phyloP scores from a whole-genome alignment of 2,797 vertebrate species.

The Vireo griseus region DNA sequence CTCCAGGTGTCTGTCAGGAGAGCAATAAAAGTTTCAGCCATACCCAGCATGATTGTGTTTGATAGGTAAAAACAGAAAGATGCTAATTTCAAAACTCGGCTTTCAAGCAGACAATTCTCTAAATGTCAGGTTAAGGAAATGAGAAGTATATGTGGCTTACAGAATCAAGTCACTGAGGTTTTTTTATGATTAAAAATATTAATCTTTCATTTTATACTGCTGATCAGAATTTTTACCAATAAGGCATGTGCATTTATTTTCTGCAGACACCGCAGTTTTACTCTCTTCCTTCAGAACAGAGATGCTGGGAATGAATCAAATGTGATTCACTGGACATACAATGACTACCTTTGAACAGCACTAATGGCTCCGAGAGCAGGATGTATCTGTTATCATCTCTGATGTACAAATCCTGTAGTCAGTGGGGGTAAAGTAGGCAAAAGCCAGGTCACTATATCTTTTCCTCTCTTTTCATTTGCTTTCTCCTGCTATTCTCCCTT shows the following conservation, averaged over 20 bases:
- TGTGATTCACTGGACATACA: not conserved
- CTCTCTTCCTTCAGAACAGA: not conserved
- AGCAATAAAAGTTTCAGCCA: constrained; percentile 18
- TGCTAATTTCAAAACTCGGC: constrained; percentile 41
- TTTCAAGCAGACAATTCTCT: constrained; percentile 1
- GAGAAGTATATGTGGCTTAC: not conserved
- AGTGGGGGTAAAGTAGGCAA: not conserved
- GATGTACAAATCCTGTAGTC: not conserved
- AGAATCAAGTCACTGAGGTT: not conserved
- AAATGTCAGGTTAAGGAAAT: not conserved
- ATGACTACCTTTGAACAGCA: not conserved
- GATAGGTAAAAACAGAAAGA: constrained; percentile 37
- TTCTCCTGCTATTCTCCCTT: not conserved
- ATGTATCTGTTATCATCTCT: not conserved
- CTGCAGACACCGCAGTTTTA: not conserved
- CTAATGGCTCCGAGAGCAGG: not conserved
- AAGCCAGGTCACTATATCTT: not conserved
- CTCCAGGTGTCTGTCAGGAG: constrained; percentile 59
- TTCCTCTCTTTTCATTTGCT: not conserved
- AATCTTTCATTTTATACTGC: constrained; percentile 32
- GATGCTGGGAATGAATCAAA: not conserved
- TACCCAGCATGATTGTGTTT: not conserved
- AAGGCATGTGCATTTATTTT: constrained; percentile 19
- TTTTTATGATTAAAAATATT: constrained; percentile 2
- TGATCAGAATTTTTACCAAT: constrained; percentile 23